Evolutionary conservation across 2,797 vertebrate genomes (phyloP), one percentile per base, ranked within the genome.

Genomic region (Hyperoplus lanceolatus): DNA sequence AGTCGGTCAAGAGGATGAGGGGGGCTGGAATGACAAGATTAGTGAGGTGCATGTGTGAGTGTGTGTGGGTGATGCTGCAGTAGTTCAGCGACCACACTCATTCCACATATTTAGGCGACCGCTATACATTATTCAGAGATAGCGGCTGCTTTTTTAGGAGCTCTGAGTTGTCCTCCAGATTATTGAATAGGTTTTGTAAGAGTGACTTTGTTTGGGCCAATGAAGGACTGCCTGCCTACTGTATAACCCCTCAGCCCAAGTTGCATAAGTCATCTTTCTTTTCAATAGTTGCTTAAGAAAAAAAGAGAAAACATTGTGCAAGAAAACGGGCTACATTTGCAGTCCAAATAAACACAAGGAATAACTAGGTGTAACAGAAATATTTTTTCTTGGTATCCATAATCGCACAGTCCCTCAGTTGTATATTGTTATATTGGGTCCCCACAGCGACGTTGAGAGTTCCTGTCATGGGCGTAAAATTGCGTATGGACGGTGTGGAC

Each of bases 111-210:
- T 88, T 82, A 80, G 65, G 36, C 75, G 81, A 87, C 56, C 82
- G 80, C 79, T 68, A 61, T 68, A 70, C 77, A 81, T 90, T 81
- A 81, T 81, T 89, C 79, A 77, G 45, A 58, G 69, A 64, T 85
- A 73, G 69, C 84, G 88, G 87, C 82, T 89, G 87, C 66, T 85
- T 82, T 87, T 85, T 83, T 62, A 83, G 56, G 59, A 78, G n/a
- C 4, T 0, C 73, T 81, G 79, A 87, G 75, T 75, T 78, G 66
- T 88, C 77, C 68, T 83, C 70, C 86, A 89, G 84, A 82, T 71
- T 48, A 62, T 61, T 60, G 46, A 43, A 70, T 21, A 55, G 39
- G 70, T 75, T 55, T 80, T 58, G 39, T 53, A 56, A 65, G 62
- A 75, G 11, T 2, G 48, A 38, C 36, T 48, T 15, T 53, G 38